Conservation (phyloP, 64 coral and sea anemone genomes). For the Dendronephthya gigantea region DNA sequence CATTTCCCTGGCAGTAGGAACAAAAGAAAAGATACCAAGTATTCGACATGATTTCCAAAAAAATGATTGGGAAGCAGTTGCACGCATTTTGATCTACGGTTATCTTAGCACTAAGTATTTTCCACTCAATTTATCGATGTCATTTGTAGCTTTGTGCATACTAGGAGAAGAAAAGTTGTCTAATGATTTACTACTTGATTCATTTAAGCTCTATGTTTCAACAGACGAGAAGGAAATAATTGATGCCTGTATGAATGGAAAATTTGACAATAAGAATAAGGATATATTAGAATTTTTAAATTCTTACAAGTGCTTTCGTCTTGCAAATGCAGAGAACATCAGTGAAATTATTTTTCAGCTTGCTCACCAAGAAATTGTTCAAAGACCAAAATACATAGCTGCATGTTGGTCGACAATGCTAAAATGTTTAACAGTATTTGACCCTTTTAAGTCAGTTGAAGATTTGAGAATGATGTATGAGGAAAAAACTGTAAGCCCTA, state of each 20-base stretch:
- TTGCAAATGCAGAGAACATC: not conserved
- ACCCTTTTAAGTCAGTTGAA: not conserved
- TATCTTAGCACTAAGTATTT: not conserved
- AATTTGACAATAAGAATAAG: not conserved
- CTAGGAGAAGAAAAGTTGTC: not conserved
- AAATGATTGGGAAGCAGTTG: not conserved
- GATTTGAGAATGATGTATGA: not conserved
- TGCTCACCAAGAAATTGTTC: constrained; percentile 5
- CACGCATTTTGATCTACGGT: not conserved
- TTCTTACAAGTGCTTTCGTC: not conserved
- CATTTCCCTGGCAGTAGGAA: not conserved
- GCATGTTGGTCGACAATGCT: not conserved
- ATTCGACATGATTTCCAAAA: not conserved
- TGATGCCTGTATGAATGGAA: not conserved
- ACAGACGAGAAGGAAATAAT: not conserved
- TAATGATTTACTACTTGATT: not conserved
- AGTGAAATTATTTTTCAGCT: not conserved
- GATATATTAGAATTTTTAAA: not conserved
- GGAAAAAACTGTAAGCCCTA: not conserved
- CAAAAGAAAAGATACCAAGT: not conserved
- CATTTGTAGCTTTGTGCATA: not conserved
- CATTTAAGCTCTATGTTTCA: not conserved
- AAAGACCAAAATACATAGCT: constrained; percentile 1
- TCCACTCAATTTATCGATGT: not conserved
- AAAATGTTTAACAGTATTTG: not conserved